These are phyloP conservation scores for Spheniscus humboldti DNA, from an alignment of 2,797 vertebrate genomes.

Conservation along the genomic window DNA sequence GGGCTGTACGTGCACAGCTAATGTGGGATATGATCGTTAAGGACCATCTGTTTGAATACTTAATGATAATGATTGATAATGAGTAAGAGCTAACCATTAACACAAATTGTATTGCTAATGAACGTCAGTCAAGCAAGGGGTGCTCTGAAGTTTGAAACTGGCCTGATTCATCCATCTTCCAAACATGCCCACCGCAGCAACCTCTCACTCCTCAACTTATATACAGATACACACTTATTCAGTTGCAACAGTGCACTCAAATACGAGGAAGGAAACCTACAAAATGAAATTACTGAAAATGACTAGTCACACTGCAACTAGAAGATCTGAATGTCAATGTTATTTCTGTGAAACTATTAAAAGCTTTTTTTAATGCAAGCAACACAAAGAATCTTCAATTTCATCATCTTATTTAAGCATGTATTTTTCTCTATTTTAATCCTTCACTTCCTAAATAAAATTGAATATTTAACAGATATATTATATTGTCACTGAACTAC, in stretches of 20 bases:
- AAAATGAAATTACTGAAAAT: not conserved
- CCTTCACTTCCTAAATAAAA: not conserved
- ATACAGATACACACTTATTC: not conserved
- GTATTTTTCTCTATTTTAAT: not conserved
- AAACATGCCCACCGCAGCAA: rapidly evolving
- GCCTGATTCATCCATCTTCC: not conserved
- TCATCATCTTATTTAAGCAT: not conserved
- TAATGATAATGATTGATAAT: not conserved
- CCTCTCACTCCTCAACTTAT: not conserved
- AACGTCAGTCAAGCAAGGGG: not conserved
- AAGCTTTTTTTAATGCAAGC: not conserved
- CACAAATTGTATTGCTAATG: not conserved
- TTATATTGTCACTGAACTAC: not conserved
- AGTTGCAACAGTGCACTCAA: not conserved
- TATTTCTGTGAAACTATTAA: not conserved
- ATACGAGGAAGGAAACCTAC: not conserved
- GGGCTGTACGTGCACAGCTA: not conserved
- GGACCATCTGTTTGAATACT: not conserved
- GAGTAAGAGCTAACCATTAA: not conserved
- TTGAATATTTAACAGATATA: not conserved
- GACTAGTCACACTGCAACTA: not conserved
- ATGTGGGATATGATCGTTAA: rapidly evolving
- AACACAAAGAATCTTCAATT: not conserved
- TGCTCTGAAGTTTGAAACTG: not conserved
- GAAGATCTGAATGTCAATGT: not conserved